Percentiles rank a stretch among this genome's conserved stretches.
These are phyloP conservation scores for Drosophila buzzatii DNA, from an alignment of 2,888 invertebrate genomes.

Conservation along the genomic window DNA sequence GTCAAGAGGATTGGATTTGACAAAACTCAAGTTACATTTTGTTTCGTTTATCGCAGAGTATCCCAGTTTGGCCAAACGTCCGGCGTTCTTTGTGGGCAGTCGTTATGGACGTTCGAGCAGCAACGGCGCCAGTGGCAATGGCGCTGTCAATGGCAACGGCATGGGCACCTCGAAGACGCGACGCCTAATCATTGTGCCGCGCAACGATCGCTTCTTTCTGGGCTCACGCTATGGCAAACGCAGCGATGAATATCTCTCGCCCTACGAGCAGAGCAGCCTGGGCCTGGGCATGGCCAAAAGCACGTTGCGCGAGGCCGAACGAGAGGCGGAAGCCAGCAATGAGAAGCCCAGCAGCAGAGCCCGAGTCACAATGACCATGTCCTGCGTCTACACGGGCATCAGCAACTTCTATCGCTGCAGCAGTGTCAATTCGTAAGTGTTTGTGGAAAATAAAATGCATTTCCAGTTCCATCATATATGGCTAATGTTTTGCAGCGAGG, in stretches of 20 bases:
- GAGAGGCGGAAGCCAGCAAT: neutral
- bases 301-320: slow-evolving; percentile 32
- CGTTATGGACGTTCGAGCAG: slow-evolving; percentile 85
- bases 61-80: slow-evolving; percentile 78
- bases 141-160: slow-evolving; percentile 31
- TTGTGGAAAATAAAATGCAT: too few species aligned
- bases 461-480: neutral
- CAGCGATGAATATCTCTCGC: slow-evolving; percentile 68
- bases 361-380: slow-evolving; percentile 58
- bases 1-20: neutral
- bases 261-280: slow-evolving; percentile 68
- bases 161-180: slow-evolving; percentile 79
- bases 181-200: slow-evolving; percentile 83
- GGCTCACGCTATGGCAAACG: slow-evolving; percentile 85
- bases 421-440: slow-evolving; percentile 85
- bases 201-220: slow-evolving; percentile 85
- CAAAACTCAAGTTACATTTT: neutral
- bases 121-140: slow-evolving; percentile 33
- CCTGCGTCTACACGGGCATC: slow-evolving; percentile 86
- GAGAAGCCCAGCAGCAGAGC: slow-evolving; percentile 26
- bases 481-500: slow-evolving; percentile 59
- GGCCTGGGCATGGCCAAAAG: slow-evolving; percentile 39
- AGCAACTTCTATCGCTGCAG: slow-evolving; percentile 86
- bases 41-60: slow-evolving; percentile 42
- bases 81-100: slow-evolving; percentile 85